phyloP scores from a whole-genome alignment of 2,797 vertebrate genomes.

The Pelobates cultripes region DNA sequence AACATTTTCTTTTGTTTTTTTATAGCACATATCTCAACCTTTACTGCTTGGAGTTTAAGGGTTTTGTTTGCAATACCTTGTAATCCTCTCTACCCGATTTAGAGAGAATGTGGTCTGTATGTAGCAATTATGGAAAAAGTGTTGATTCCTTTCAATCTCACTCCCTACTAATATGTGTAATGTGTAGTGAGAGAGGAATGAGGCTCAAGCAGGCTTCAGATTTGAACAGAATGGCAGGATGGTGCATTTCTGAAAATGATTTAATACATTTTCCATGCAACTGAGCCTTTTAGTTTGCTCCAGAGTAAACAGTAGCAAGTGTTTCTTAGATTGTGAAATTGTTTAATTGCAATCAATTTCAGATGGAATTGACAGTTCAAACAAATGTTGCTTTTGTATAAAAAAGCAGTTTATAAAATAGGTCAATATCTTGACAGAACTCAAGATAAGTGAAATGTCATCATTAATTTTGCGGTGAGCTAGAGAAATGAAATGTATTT shows the following conservation, averaged over 20 bases:
- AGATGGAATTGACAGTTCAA: background rate
- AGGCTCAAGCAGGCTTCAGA: background rate
- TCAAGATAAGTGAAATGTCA: background rate
- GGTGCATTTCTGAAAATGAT: constrained; percentile 1
- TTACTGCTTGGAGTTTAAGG: background rate
- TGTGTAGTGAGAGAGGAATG: constrained; percentile 2
- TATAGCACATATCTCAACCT: too few relatives aligned
- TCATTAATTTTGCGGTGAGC: background rate
- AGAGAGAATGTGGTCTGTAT: constrained; percentile 8
- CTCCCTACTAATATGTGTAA: background rate
- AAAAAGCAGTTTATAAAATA: background rate
- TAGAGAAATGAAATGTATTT: background rate
- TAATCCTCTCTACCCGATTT: background rate
- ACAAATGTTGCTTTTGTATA: background rate
- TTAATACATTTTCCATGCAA: constrained; percentile 20
- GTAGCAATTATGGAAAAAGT: background rate
- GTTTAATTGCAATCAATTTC: constrained; percentile 14
- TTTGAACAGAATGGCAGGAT: background rate
- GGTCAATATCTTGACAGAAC: background rate
- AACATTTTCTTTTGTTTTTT: too few relatives aligned
- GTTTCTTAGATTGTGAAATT: background rate
- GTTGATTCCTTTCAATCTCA: background rate
- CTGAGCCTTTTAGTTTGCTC: constrained; percentile 5
- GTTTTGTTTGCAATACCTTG: background rate
- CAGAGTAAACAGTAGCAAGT: background rate